A percentile compares a stretch with the other conserved stretches of the same genome.
Conservation (phyloP, 1,140 invertebrate species). For the Calliphora vicina region DNA sequence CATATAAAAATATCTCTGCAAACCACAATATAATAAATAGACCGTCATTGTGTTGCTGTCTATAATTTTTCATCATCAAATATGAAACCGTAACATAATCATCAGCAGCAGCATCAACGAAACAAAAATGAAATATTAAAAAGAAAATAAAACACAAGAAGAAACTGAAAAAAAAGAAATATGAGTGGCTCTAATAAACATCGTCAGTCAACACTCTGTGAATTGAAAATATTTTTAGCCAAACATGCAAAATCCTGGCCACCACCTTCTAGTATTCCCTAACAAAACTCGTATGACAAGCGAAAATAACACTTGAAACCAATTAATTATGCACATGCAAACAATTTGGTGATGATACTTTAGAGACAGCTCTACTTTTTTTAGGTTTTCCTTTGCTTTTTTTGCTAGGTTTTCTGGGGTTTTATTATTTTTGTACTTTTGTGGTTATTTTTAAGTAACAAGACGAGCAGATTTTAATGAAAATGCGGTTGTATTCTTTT, state of each 20-base stretch:
- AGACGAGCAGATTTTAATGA: not conserved
- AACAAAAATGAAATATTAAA: no score
- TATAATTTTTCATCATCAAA: no score
- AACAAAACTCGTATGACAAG: not conserved
- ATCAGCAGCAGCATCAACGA: no score
- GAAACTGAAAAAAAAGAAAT: no score
- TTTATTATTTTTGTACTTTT: not conserved
- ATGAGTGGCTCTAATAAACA: no score
- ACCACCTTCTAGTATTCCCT: not conserved
- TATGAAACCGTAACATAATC: no score
- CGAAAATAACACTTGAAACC: constrained; percentile 19
- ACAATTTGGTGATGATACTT: not conserved
- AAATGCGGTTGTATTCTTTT: not conserved
- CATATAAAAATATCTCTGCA: no score
- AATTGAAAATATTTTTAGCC: not conserved
- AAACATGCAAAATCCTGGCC: not conserved
- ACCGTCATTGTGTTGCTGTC: no score
- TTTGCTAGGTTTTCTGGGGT: no score
- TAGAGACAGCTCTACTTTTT: not conserved
- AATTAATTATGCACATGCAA: constrained; percentile 22
- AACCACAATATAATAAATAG: no score
- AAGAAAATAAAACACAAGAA: no score
- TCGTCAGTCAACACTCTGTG: not conserved
- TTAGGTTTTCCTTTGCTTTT: not conserved
- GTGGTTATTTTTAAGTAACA: no score